Evolutionary conservation across 1,140 invertebrate species (phyloP), one percentile per base, ranked within the genome.

Genomic region (Hyles euphorbiae): DNA sequence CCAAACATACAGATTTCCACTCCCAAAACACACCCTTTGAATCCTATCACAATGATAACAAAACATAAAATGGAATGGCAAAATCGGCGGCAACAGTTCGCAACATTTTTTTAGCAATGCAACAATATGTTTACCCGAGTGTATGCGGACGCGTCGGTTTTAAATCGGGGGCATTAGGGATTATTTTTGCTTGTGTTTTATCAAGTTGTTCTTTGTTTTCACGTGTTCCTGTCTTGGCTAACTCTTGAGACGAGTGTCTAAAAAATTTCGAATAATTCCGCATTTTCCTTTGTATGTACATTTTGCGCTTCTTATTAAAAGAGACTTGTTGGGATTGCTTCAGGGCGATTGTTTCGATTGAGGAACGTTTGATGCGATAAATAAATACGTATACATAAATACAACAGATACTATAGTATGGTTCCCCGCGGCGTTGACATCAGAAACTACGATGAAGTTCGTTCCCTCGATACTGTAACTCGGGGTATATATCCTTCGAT

Each of bases 191-290:
- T 12, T 61, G 57, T 22, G 45, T 54, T 44, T 60, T 44, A 45
- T 47, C 54, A 34, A 53, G 56, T 58, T 53, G 43, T 72, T 66
- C 66, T 76, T 78, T 70, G 67, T 73, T 67, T 72, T 67, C 65
- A 65, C 72, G 63, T 65, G 67, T 74, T 70, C 73, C 63, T 40
- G 57, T 63, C 67, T 71, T 70, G 63, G 51, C 69, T 66, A 76
- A 76, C 76, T 76, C 78, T 81, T 69, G 68, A 82, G 74, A 81
- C 73, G 76, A 84, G 81, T 74, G 73, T 75, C 76, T 65, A 67
- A 76, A 72, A 74, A 40, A 40, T 40, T 40, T 8, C 36, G 36
- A 40, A 40, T 40, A 8, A 40, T 40, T 40, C 36, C 36, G 8
- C 36, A 40, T 40, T 40, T 40, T 40, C 22, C 36, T 40, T 40